Base-by-base conservation (phyloP, 2,888 invertebrate species). In the Elgonia sp. region DNA sequence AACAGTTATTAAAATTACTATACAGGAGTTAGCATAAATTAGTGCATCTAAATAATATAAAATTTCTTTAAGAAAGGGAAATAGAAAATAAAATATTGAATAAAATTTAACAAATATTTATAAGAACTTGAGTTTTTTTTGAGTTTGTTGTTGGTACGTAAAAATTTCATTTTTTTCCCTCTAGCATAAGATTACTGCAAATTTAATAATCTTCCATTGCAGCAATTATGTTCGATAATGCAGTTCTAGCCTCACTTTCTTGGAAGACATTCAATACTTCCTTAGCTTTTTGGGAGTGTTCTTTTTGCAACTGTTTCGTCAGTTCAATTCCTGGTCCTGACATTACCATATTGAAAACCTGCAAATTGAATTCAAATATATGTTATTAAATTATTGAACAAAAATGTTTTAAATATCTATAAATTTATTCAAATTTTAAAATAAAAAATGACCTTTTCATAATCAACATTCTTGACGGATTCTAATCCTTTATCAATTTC, bases 171-270 rank as follows among this genome's bases (percentile, higher is more conserved):
- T 7, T 46, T 5, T 46, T 16, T 14, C 2, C 55, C 16, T 21
- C 8, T 29, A 62, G 9, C 37, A 5, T 29, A 6, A 29, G 62
- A 20, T 29, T 62, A n/a, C 18, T 12, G 89, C 95, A 91, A 62
- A 37, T 46, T 53, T n/a, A 95, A 92, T 95, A 94, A 95, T 97
- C 97, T 92, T 97, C 97, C 97, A 98, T 97, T 12, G 98, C 98
- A 7, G 97, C 96, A 70, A 98, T 97, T 90, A 98, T 98, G 94
- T 98, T 98, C 76, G 97, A 96, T 76, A 98, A 95, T 0, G 98
- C 98, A 37, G 97, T 97, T 87, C 97, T 95, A 0, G 98, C 98
- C 94, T 98, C 98, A 80, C 97, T 97, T 91, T 96, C 95, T 73
- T 97, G 97, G 93, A 98, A 97, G 89, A 96, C 96, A 91, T 96